Percentiles rank a stretch among this genome's conserved stretches.
These are phyloP conservation scores for Scolopax rusticola DNA, from an alignment of 2,797 vertebrate species.

Conservation along the genomic window DNA sequence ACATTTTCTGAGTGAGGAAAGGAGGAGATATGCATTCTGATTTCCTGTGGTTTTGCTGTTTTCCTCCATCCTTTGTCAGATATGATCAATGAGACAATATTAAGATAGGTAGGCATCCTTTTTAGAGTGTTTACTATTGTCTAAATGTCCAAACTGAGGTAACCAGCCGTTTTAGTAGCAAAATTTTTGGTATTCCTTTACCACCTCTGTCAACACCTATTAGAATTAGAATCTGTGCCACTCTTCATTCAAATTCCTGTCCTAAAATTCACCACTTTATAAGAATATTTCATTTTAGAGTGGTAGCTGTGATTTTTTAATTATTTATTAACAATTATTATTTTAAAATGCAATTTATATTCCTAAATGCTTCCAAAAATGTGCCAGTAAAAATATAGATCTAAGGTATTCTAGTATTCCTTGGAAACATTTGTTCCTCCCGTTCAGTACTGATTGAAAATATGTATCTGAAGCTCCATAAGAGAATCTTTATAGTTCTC, in stretches of 20 bases:
- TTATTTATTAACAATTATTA: slow-evolving; percentile 59
- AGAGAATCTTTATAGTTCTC: slow-evolving; percentile 40
- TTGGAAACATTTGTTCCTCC: slow-evolving; percentile 22
- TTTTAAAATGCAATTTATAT: slow-evolving; percentile 57
- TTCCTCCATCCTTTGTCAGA: neutral
- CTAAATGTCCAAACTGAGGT: neutral
- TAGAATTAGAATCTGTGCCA: slow-evolving; percentile 3
- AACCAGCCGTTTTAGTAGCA: neutral
- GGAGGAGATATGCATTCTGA: neutral
- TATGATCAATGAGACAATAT: neutral
- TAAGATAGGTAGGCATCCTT: neutral
- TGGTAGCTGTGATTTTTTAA: slow-evolving; percentile 19
- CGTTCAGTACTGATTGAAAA: slow-evolving; percentile 43
- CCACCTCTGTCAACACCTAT: neutral
- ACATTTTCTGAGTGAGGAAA: neutral
- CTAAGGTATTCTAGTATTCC: slow-evolving; percentile 50
- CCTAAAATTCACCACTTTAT: slow-evolving; percentile 36
- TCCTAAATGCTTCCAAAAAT: slow-evolving; percentile 34
- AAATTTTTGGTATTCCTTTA: neutral
- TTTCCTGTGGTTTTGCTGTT: neutral
- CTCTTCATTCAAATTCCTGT: slow-evolving; percentile 25
- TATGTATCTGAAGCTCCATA: neutral
- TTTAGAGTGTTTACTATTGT: neutral
- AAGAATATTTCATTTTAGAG: slow-evolving; percentile 59
- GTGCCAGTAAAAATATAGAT: slow-evolving; percentile 47